Base-by-base conservation (phyloP, 2,797 vertebrate species). In the Chelon labrosus region DNA sequence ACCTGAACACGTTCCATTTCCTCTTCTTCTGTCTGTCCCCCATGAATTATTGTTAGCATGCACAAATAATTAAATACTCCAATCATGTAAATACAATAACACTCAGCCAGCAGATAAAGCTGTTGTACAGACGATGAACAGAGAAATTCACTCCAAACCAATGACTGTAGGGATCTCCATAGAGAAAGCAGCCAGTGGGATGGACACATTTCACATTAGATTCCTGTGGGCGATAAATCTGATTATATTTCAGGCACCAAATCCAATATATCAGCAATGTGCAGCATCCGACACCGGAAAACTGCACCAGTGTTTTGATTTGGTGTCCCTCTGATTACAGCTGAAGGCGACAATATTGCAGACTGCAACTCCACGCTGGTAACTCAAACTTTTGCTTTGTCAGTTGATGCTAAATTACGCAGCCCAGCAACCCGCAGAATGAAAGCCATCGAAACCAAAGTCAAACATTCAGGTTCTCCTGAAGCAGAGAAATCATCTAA, bases 121-220 rank as follows among this genome's bases (percentile, higher is more conserved):
- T 22, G 49, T 54, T 53, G 61, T 58, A 65, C 65, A 69, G 68
- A 85, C 74, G 77, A 79, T 69, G 50, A 70, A 65, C 8, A 11
- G 53, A 78, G 7, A 75, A 78, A 72, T 75, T 73, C 52, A 65
- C 75, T 84, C 71, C 42, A 71, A 62, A 12, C 50, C 73, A 57
- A 46, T 50, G 67, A 55, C 50, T 49, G 22, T 19, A 2, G 11
- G 20, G 35, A 65, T 80, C 70, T 63, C 39, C 78, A 13, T 0
- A 51, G 56, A 73, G 54, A 44, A 70, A 75, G 49, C 64, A 75
- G 55, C 64, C 65, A 64, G 58, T 70, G 42, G 77, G 61, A 79
- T 52, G 72, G 73, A 79, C 62, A 79, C 80, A 80, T 75, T 86
- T 76, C 73, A 84, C 51, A 81, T 78, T 52, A 64, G 13, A 84